Evolutionary conservation across 2,113 vertebrate genomes (phyloP).

Genomic region (Microtus pennsylvanicus): DNA sequence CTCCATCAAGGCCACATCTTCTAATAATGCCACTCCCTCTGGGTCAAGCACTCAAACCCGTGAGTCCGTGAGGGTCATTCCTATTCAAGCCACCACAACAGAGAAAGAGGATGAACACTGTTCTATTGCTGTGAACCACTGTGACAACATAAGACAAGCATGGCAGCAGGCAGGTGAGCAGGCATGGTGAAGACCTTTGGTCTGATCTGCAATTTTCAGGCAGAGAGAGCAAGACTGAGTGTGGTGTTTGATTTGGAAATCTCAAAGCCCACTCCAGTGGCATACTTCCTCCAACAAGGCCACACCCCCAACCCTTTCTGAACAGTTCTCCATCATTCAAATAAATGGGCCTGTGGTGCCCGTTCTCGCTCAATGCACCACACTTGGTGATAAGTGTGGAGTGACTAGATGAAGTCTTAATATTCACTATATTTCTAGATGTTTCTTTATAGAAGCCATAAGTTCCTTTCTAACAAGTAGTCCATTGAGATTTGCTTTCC

Average conservation of each 20-base stretch:
- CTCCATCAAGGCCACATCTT: not conserved
- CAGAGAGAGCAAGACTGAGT: not conserved
- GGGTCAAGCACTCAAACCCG: not conserved
- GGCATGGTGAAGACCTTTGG: not conserved
- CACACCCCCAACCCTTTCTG: not conserved
- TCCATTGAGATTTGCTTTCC: not conserved
- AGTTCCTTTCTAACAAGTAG: not conserved
- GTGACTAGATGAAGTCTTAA: not conserved
- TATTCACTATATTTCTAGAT: slow-evolving; percentile 26
- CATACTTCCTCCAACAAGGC: not conserved
- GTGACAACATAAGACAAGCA: not conserved
- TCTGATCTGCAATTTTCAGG: not conserved
- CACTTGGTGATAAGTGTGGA: not conserved
- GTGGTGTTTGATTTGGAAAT: not conserved
- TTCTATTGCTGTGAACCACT: not conserved
- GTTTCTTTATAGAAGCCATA: slow-evolving; percentile 11
- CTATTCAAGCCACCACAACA: not conserved
- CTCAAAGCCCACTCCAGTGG: not conserved
- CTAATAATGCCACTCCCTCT: not conserved
- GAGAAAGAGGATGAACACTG: not conserved
- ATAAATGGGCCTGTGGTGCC: too few species aligned
- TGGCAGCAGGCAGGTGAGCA: not conserved
- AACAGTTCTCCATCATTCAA: not conserved
- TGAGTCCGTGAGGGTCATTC: not conserved
- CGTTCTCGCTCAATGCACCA: not conserved